Evolutionary conservation across 2,113 vertebrate genomes (phyloP).

Genomic region (Aspiorhynchus laticeps): DNA sequence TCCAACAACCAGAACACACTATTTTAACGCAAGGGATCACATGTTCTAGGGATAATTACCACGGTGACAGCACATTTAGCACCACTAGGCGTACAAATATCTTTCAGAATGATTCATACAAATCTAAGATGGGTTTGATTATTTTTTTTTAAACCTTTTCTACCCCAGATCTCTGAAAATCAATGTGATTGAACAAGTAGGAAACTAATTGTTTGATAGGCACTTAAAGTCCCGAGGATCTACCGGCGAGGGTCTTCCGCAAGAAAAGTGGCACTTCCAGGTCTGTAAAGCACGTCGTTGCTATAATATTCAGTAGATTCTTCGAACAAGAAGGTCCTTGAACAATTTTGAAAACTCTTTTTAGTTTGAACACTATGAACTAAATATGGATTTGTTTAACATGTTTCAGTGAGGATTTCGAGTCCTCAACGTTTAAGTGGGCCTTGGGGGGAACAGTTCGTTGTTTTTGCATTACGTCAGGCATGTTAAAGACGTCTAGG

Average conservation of each 20-base stretch:
- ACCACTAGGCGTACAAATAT: slow-evolving; percentile 22
- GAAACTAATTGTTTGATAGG: neutral
- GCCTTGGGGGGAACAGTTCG: slow-evolving; percentile 8
- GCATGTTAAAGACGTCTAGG: slow-evolving; percentile 7
- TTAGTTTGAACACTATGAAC: neutral
- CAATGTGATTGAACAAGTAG: neutral
- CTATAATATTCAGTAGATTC: slow-evolving; percentile 18
- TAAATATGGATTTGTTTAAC: slow-evolving; percentile 3
- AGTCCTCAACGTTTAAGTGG: neutral
- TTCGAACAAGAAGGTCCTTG: neutral
- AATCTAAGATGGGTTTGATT: slow-evolving; percentile 1
- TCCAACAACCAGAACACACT: slow-evolving; percentile 12
- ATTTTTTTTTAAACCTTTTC: neutral
- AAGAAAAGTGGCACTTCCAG: slow-evolving; percentile 25
- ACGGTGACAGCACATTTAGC: slow-evolving; percentile 29
- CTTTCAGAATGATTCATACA: slow-evolving; percentile 18
- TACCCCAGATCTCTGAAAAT: neutral
- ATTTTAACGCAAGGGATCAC: slow-evolving; percentile 67
- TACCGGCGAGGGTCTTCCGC: neutral
- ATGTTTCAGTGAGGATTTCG: neutral
- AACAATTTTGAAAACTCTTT: neutral
- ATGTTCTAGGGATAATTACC: slow-evolving; percentile 46
- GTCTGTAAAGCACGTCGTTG: neutral
- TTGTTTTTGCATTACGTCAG: neutral
- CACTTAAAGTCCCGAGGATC: neutral